Conservation (phyloP, 2,113 vertebrate genomes). For the Phylloscopus whistleri region DNA sequence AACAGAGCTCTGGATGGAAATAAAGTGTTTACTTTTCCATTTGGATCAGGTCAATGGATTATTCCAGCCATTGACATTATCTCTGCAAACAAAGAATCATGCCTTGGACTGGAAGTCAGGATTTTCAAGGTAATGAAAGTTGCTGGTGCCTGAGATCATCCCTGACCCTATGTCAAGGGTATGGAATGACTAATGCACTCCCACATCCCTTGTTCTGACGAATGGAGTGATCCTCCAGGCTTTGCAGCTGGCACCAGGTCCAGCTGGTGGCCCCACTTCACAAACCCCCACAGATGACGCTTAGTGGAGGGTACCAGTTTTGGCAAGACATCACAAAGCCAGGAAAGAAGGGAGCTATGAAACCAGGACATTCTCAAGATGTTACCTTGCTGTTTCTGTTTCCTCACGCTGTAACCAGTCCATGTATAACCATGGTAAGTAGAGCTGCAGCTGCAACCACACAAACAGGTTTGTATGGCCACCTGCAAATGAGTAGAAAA, state of each 20-base stretch:
- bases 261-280: too few relatives aligned
- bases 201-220: background rate
- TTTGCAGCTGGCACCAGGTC: too few relatives aligned
- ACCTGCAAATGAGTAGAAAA: background rate
- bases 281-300: background rate
- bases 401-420: background rate
- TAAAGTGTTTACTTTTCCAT: slow-evolving; percentile 21
- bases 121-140: background rate
- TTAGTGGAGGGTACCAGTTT: background rate
- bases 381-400: background rate
- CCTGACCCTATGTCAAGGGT: fast-evolving
- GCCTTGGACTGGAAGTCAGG: background rate
- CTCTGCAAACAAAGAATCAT: slow-evolving; percentile 18
- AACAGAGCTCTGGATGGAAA: background rate
- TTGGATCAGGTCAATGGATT: background rate
- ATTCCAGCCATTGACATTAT: slow-evolving; percentile 28
- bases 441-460: background rate
- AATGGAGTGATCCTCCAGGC: background rate
- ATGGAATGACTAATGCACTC: background rate
- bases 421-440: fast-evolving
- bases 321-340: background rate
- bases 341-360: background rate
- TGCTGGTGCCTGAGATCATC: background rate
- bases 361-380: background rate
- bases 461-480: background rate